Evolutionary conservation across 2,113 vertebrate genomes (phyloP), one percentile per base, ranked within the genome.

Genomic region (Amblyornis subalaris): DNA sequence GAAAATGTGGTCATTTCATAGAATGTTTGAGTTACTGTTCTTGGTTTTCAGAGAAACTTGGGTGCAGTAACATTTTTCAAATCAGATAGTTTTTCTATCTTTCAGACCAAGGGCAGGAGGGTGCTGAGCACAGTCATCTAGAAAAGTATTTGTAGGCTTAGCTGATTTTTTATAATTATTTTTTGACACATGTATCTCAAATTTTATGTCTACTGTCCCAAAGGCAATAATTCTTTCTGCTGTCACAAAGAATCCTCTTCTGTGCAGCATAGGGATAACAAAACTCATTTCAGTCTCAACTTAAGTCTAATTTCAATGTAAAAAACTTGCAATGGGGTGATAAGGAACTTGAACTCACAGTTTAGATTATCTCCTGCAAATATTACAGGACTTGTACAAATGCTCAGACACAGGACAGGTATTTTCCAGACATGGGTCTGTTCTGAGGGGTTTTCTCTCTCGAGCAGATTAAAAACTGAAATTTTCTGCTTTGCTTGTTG

Each of bases 271-370:
- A 61, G 45, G 91, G 67, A 91, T 89, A 94, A 92, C 85, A 90
- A 95, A 97, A 95, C 40, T 92, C 44, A 95, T 96, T 96, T 91
- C 73, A 45, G 36, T 93, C 86, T 96, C 88, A 91, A 61, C 94
- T 94, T 94, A 77, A 95, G 55, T 93, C 95, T 94, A 97, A 96
- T 97, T 97, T 69, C 88, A 91, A 89, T 66, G 36, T 85, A 92
- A 60, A 93, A 75, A 93, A 92, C 65, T 94, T 96, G 74, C 89
- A 88, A 67, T 96, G 77, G 96, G 84, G 57, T 83, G n/a, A 38
- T 93, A 95, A 96, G 92, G 94, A 96, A 77, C 86, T 94, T 96
- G 90, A 97, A 93, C 70, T 93, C 80, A 33, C 3, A 5, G 31
- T 62, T 87, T 53, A 64, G 47, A 90, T 94, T 88, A 58, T 94